These are phyloP conservation scores for Acropora tenuis DNA, from an alignment of 64 coral and sea anemone genomes.

Conservation along the genomic window DNA sequence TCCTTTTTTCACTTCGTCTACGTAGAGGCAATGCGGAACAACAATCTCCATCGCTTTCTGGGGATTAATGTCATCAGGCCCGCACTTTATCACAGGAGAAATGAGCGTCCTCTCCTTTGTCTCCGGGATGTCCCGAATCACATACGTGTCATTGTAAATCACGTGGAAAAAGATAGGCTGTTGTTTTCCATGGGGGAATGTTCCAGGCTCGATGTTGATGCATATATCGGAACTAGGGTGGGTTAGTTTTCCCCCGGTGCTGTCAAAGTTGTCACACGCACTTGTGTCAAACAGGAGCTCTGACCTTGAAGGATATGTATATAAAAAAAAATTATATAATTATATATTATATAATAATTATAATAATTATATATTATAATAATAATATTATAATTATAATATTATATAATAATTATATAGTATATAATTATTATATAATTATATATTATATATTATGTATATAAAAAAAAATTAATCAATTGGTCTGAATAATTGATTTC, in stretches of 20 bases:
- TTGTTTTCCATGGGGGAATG: background rate
- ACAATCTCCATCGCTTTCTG: conserved; percentile 20
- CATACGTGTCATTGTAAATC: background rate
- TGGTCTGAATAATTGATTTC: too few relatives aligned
- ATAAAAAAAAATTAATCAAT: too few relatives aligned
- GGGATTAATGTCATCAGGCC: background rate
- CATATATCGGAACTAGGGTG: background rate
- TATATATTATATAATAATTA: too few relatives aligned
- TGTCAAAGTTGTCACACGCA: background rate
- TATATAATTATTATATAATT: too few relatives aligned
- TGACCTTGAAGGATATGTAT: background rate
- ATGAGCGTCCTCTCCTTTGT: conserved; percentile 4
- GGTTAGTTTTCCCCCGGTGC: background rate
- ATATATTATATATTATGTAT: too few relatives aligned
- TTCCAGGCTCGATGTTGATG: background rate
- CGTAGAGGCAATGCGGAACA: conserved; percentile 23
- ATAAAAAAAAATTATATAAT: too few relatives aligned
- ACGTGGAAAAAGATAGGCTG: conserved; percentile 22
- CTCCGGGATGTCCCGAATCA: conserved; percentile 24
- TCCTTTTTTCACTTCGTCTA: conserved; percentile 13
- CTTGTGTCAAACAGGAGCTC: background rate
- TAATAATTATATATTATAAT: too few relatives aligned
- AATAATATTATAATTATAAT: too few relatives aligned
- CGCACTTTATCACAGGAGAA: conserved; percentile 19
- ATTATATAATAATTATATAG: too few relatives aligned